These are phyloP conservation scores for Epinephelus fuscoguttatus DNA, from an alignment of 2,113 vertebrate species.

Conservation along the genomic window DNA sequence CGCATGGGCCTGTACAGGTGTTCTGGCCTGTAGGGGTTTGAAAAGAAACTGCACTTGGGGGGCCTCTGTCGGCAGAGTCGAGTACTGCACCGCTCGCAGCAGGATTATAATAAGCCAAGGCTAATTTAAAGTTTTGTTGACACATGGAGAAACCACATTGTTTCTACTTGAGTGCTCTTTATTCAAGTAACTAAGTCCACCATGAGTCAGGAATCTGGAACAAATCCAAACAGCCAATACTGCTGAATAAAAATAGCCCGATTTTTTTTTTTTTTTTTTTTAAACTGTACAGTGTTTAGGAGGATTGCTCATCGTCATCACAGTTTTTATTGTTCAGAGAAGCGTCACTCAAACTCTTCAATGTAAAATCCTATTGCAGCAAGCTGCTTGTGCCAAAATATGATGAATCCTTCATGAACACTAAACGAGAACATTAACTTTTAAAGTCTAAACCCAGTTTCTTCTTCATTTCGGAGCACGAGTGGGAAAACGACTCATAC, in stretches of 20 bases:
- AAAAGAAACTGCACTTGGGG: background rate
- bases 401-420: background rate
- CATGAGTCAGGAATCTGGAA: background rate
- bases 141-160: background rate
- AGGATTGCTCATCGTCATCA: background rate
- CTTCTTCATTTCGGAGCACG: background rate
- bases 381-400: background rate
- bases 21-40: background rate
- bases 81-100: constrained; percentile 5
- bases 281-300: too few species aligned
- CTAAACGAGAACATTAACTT: background rate
- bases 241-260: background rate
- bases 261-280: background rate
- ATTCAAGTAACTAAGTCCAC: background rate
- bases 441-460: background rate
- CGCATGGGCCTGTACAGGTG: background rate
- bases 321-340: background rate
- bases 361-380: background rate
- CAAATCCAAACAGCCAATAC: too few species aligned
- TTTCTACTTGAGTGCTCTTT: background rate
- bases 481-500: background rate
- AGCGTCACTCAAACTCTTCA: constrained; percentile 4
- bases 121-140: background rate
- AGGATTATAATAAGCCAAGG: too few species aligned
- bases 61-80: constrained; percentile 48